phyloP scores from a whole-genome alignment of 37 sponge, comb jelly and placozoan species.

The Diacarnus erythraeanus region DNA sequence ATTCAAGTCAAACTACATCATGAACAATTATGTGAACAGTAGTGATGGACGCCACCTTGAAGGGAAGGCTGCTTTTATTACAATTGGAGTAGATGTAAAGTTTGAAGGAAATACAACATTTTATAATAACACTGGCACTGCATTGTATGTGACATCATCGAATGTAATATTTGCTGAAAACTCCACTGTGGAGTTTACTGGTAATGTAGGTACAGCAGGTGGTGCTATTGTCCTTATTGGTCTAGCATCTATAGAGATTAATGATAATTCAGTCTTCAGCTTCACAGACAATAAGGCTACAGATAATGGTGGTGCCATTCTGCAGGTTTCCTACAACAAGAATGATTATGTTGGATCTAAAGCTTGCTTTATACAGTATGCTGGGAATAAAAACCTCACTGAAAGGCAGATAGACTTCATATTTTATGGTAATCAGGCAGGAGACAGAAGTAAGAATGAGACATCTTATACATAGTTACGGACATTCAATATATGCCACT shows the following conservation, averaged over 20 bases:
- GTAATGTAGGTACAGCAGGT: neutral
- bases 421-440: neutral
- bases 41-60: too few relatives aligned
- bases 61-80: neutral
- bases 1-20: neutral
- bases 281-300: neutral
- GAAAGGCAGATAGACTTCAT: neutral
- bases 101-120: constrained; percentile 6
- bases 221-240: constrained; percentile 1
- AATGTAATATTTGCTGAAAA: neutral
- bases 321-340: neutral
- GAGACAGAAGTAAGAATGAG: neutral
- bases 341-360: neutral
- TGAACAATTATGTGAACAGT: too few relatives aligned
- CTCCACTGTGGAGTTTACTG: neutral
- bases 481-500: constrained; percentile 18
- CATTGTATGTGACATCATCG: neutral
- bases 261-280: neutral
- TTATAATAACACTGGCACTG: constrained; percentile 4
- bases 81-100: neutral
- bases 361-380: constrained; percentile 12
- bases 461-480: neutral
- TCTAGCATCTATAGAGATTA: neutral
- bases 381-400: neutral
- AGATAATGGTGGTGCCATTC: constrained; percentile 23